phyloP scores from a whole-genome alignment of 1,140 invertebrate species.

The Neuroterus valhalla region DNA sequence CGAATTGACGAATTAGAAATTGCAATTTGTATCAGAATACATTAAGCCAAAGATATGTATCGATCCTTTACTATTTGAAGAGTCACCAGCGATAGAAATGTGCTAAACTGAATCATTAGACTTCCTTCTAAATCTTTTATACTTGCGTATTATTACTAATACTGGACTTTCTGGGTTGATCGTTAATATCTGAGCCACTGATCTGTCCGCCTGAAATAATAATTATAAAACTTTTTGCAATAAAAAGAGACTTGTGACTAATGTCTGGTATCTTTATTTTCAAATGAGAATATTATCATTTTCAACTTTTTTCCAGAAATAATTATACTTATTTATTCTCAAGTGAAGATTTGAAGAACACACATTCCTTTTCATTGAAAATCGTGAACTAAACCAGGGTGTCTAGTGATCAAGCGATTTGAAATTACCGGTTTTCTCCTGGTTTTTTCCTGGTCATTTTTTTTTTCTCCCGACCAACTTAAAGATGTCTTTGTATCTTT shows the following conservation, averaged over 20 bases:
- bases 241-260: conserved; percentile 21
- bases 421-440: too few species aligned
- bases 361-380: too few species aligned
- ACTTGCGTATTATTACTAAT: conserved; percentile 15
- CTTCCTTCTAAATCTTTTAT: neutral
- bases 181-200: neutral
- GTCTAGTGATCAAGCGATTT: too few species aligned
- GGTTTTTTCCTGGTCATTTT: too few species aligned
- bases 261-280: neutral
- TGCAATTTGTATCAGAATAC: conserved; percentile 9
- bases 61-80: neutral
- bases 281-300: too few species aligned
- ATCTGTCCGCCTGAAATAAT: neutral
- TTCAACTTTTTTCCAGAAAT: too few species aligned
- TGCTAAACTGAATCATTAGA: too few species aligned
- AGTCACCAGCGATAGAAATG: conserved; percentile 1
- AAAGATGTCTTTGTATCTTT: too few species aligned
- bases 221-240: conserved; percentile 3
- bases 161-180: conserved; percentile 17
- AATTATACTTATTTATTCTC: too few species aligned
- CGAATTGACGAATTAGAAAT: conserved; percentile 24
- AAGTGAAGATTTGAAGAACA: too few species aligned
- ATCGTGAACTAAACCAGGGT: too few species aligned
- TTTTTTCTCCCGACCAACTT: too few species aligned
- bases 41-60: conserved; percentile 15